phyloP scores from a whole-genome alignment of 2,888 invertebrate genomes.

The Aphodius sticticus region DNA sequence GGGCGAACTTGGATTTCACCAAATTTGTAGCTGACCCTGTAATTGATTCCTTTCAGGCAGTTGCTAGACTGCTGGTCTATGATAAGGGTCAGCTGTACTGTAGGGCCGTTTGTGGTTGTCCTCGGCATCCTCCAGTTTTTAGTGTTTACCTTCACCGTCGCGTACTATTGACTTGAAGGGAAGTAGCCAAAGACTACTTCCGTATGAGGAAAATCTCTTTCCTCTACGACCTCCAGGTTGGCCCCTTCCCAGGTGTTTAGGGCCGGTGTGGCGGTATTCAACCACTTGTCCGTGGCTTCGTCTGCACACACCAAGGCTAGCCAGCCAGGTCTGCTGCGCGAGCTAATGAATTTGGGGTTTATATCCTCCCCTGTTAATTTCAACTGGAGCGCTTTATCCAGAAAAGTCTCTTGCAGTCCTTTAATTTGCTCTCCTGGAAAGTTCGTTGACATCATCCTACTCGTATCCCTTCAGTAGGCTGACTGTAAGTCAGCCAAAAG shows the following conservation, averaged over 20 bases:
- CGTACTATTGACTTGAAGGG: neutral
- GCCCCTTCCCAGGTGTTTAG: neutral
- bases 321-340: neutral
- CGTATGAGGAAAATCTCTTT: neutral
- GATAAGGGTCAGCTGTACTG: neutral
- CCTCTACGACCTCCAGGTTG: neutral
- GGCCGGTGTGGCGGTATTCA: neutral
- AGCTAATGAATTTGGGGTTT: neutral
- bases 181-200: neutral
- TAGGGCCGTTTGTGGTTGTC: neutral
- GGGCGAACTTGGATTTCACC: no score
- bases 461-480: no score
- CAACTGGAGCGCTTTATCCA: no score
- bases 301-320: neutral
- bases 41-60: neutral
- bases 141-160: neutral
- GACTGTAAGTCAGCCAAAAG: no score
- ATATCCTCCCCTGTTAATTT: neutral
- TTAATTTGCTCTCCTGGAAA: neutral
- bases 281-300: neutral
- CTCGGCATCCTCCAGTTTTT: neutral
- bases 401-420: neutral
- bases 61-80: neutral
- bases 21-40: conserved; percentile 11
- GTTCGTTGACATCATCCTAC: no score